Conservation (phyloP, 1,140 invertebrate species). For the Amphibalanus amphitrite region DNA sequence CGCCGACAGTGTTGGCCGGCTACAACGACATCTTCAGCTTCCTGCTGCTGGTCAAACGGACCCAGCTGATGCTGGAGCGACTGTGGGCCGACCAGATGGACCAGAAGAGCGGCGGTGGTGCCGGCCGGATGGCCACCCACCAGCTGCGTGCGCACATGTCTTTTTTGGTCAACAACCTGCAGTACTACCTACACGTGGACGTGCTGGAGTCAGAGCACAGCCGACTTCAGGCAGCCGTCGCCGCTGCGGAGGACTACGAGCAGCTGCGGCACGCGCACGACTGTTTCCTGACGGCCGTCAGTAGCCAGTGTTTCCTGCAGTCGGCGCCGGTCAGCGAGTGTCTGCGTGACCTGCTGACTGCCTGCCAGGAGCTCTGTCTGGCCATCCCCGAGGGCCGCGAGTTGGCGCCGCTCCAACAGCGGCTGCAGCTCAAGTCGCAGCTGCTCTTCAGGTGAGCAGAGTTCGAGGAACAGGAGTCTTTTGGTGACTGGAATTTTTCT, state of each 20-base stretch:
- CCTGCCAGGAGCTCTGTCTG: background rate
- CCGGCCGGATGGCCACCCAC: slow-evolving; percentile 32
- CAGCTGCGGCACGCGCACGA: slow-evolving; percentile 59
- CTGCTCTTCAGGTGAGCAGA: background rate
- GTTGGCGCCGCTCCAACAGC: background rate
- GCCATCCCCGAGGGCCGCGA: slow-evolving; percentile 10
- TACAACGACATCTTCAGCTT: slow-evolving; percentile 70
- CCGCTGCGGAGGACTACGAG: slow-evolving; percentile 61
- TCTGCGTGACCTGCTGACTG: background rate
- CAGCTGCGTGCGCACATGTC: slow-evolving; percentile 62
- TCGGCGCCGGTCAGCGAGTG: background rate
- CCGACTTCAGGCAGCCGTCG: slow-evolving; percentile 48
- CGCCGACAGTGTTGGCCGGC: slow-evolving; percentile 49
- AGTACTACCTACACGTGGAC: slow-evolving; percentile 79
- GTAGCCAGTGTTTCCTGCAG: slow-evolving; percentile 46
- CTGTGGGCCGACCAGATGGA: slow-evolving; percentile 51
- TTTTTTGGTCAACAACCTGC: slow-evolving; percentile 70
- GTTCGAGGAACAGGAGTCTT: no score
- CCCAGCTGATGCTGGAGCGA: slow-evolving; percentile 62
- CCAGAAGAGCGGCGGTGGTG: slow-evolving; percentile 22
- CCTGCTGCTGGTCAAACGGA: slow-evolving; percentile 54
- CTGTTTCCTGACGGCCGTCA: slow-evolving; percentile 51
- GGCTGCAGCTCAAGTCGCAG: background rate
- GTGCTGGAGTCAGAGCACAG: slow-evolving; percentile 62
- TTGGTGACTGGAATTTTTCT: no score